Percentiles rank a stretch among this genome's conserved stretches.
phyloP scores from a whole-genome alignment of 2,797 vertebrate genomes.

The Antrozous pallidus region DNA sequence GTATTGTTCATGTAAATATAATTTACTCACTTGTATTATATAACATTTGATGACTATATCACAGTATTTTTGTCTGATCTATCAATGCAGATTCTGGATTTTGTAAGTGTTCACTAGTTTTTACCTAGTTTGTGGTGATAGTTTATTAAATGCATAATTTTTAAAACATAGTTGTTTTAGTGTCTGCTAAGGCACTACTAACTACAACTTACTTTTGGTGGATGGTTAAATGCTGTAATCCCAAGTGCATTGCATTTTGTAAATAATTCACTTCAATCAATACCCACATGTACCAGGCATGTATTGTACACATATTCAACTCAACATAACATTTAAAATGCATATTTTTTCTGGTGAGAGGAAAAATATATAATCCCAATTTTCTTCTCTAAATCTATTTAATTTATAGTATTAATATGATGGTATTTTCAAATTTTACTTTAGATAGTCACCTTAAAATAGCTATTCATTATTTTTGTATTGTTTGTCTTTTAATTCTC shows the following conservation, averaged over 20 bases:
- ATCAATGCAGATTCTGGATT: background rate
- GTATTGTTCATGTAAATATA: constrained; percentile 8
- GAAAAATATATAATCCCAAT: background rate
- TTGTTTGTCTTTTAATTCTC: constrained; percentile 1
- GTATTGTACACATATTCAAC: background rate
- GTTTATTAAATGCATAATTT: background rate
- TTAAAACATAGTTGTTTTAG: background rate
- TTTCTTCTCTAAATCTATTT: background rate
- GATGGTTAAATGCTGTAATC: background rate
- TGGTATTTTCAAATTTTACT: background rate
- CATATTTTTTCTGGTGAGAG: background rate
- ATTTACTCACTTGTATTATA: background rate
- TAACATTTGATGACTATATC: background rate
- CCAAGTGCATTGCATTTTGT: background rate
- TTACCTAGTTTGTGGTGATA: background rate
- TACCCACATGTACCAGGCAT: background rate
- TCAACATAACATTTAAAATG: constrained; percentile 9
- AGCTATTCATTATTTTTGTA: background rate
- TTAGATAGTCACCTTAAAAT: background rate
- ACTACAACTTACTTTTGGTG: background rate
- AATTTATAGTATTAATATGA: background rate
- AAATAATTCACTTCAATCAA: constrained; percentile 43
- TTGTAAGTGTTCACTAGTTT: background rate
- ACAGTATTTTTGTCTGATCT: background rate
- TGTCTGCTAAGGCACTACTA: background rate